Evolutionary conservation across 2,888 invertebrate genomes (phyloP), one percentile per base, ranked within the genome.

Genomic region (Acrocyrtus sp.): DNA sequence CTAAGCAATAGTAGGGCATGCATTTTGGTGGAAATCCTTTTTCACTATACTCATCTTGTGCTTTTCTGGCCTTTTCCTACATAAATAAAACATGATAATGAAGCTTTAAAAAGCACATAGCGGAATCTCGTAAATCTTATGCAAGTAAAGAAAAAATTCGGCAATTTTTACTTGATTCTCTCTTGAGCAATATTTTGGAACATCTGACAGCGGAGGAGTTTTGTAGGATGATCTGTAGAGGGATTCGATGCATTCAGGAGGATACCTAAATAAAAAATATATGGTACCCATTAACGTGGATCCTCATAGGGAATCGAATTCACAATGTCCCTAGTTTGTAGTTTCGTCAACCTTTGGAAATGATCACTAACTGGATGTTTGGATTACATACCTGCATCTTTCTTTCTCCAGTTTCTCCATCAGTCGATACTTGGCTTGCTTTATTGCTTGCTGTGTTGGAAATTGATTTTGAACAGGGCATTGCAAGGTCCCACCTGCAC

Each of bases 401-500:
- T 79, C 78, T 22, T 75, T 74, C 48, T 80, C 80, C 51, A 81
- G 22, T 47, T 78, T 69, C 0, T 79, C 76, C 60, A 76, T 75
- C 8, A 81, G 45, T 12, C 70, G 45, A 29, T 78, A 72, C 50
- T 78, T 77, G 15, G 80, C 81, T 48, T 74, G 72, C 19, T 75
- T 74, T 0, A 81, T 73, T 15, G 80, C 79, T 19, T 77, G 74
- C 15, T 76, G 70, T 1, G 81, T 81, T 4, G 81, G 81, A 50
- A 80, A 81, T 8, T 78, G 76, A 27, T 65, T 78, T 61, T 81
- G 79, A 17, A 80, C 53, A n/a, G 81, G 78, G 63, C 81, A 81
- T 43, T 79, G 78, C n/a, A 58, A 48, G 2, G 79, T 80, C 65
- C 79, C 80, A 43, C 81, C 81, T 43, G 74, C 70, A 56, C 80